phyloP scores from a whole-genome alignment of 2,113 vertebrate genomes.

The Maccullochella peelii region DNA sequence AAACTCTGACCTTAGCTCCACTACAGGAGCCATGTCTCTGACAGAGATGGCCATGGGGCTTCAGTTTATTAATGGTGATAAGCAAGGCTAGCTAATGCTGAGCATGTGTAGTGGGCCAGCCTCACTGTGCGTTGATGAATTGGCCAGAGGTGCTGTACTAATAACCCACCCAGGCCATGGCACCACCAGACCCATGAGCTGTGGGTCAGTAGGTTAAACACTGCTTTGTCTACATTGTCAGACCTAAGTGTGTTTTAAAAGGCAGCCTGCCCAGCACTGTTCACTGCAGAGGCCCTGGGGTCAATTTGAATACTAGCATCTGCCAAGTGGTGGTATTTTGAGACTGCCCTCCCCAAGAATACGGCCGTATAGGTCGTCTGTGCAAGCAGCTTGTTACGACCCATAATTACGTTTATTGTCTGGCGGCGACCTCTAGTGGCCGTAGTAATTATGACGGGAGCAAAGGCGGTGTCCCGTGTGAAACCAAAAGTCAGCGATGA shows the following conservation, averaged over 20 bases:
- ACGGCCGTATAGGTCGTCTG: too few species aligned
- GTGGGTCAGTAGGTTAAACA: constrained; percentile 49
- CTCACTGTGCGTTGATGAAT: constrained; percentile 2
- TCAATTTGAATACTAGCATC: not conserved
- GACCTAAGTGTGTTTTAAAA: constrained; percentile 13
- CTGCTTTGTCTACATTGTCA: constrained; percentile 35
- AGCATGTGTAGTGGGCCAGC: not conserved
- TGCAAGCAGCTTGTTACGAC: too few species aligned
- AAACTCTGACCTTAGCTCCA: constrained; percentile 43
- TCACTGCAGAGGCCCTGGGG: not conserved
- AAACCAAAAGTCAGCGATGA: too few species aligned
- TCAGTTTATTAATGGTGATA: not conserved
- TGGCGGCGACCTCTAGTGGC: too few species aligned
- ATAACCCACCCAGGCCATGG: not conserved
- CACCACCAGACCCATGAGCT: not conserved
- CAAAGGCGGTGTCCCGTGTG: too few species aligned
- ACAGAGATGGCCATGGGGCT: not conserved
- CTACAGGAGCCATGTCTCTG: not conserved
- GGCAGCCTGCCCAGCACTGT: not conserved
- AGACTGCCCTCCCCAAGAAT: too few species aligned
- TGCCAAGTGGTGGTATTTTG: constrained; percentile 5
- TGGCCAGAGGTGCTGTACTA: not conserved
- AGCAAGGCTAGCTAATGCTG: not conserved
- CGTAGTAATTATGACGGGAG: too few species aligned
- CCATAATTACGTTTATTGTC: too few species aligned